Evolutionary conservation across 1,140 invertebrate genomes (phyloP), one percentile per base, ranked within the genome.

Genomic region (Chymomyza costata): DNA sequence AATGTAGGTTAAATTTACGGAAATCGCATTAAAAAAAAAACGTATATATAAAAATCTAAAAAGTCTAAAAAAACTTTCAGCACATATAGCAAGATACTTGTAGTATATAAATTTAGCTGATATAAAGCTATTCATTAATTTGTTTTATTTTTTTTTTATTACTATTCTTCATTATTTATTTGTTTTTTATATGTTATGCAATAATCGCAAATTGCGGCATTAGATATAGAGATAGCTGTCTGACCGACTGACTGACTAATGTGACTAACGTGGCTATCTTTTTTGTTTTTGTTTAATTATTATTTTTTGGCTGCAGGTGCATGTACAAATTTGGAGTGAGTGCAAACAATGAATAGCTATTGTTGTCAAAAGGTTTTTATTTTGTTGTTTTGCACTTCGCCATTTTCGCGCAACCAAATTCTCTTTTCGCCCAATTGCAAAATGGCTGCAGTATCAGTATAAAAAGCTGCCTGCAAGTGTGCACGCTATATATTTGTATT

Each of bases 1-100:
- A 80, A 80, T 68, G 73, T 80, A 80, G 73, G 73, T 80, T 80
- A 80, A 80, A 80, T 73, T 73, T 80, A 62, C 73, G 73, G 73
- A 80, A 80, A 80, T 80, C 71, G 69, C 64, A 60, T 55, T 63
- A 53, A 54, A 54, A 54, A 58, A 65, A 56, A 50, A 25, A 48
- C 30, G 59, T 41, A 52, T 28, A 39, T 31, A 21, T 11, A 32
- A 34, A 55, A 34, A 37, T 40, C 19, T 11, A 51, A 49, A 55
- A 46, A 19, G 40, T n/a, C n/a, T 14, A 39, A 41, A 49, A 37
- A 15, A 55, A 44, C 28, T 6, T 30, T 28, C 39, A 18, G 47
- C 25, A 58, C 19, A 17, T 51, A 3, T 41, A 8, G 32, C 32
- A 21, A n/a, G n/a, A n/a, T 18, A 2, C 34, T 14, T 46, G 14